Base-by-base conservation (phyloP, 2,113 vertebrate species). In the Pachyramphus minor region DNA sequence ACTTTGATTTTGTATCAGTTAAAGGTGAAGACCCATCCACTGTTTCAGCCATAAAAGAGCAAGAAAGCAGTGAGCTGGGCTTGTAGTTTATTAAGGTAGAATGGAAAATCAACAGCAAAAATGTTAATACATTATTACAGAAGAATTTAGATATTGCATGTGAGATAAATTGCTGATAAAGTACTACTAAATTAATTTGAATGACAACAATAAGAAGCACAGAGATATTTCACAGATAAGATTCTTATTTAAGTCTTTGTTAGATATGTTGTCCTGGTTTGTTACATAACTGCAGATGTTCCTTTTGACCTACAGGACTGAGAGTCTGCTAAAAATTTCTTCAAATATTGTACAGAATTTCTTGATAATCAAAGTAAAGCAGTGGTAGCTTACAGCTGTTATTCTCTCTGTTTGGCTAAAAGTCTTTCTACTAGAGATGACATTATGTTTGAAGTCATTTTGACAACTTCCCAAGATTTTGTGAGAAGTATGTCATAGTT, bases 221-320 rank as follows among this genome's bases (percentile, higher is more conserved):
- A 55, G 14, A 69, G 27, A 20, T 63, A 28, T 39, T 63, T 41
- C 27, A 19, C 19, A 21, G 8, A 19, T 31, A 37, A 31, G 6
- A 4, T 53, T 59, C 13, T 81, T 79, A 22, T 66, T 78, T 55
- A 44, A 22, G 11, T 62, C 8, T 77, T 62, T 35, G 9, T 60
- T 27, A 55, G 8, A 81, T 45, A 30, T 4, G 16, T 8, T 39
- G 25, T 28, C 71, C 16, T 90, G 30, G 1, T 52, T 85, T 76
- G 3, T 64, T 44, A 52, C 3, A 7, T 28, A 79, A n/a, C 4
- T 52, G 24, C 3, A 87, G 3, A 27, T 16, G n/a, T 0, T 6
- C 6, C 23, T 87, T 77, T 80, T 77, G 31, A 49, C 22, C 28
- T 53, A 22, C 25, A 82, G 15, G 78, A 67, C 19, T 33, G 37